Evolutionary conservation across 2,888 invertebrate genomes (phyloP).

Genomic region (Artemia sinica): DNA sequence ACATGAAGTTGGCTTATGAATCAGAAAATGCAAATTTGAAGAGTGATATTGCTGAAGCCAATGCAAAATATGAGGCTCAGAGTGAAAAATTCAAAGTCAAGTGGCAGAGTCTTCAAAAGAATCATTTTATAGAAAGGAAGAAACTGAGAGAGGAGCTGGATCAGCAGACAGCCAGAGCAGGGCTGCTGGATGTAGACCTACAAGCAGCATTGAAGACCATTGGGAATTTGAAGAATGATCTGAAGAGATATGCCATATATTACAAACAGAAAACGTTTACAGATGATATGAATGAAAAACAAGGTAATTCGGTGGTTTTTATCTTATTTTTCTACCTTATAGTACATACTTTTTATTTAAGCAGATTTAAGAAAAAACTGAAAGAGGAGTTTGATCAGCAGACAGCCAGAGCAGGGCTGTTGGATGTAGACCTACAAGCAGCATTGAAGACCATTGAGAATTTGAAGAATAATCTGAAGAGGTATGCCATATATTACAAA

Average conservation of each 20-base stretch:
- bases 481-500: background rate
- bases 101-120: background rate
- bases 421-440: background rate
- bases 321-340: too few relatives aligned
- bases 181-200: background rate
- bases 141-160: background rate
- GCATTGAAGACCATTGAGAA: constrained; percentile 3
- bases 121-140: background rate
- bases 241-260: background rate
- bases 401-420: background rate
- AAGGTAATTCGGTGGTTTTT: too few relatives aligned
- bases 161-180: background rate
- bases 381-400: background rate
- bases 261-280: background rate
- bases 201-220: constrained; percentile 2
- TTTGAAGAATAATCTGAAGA: constrained; percentile 1
- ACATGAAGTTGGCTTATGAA: background rate
- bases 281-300: background rate
- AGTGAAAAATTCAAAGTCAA: background rate
- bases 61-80: constrained; percentile 1
- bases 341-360: too few relatives aligned
- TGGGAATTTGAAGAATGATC: background rate
- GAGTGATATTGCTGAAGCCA: background rate
- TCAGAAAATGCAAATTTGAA: background rate
- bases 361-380: background rate